Conservation (phyloP, 30 jellyfish, hydroid and myxozoan species). For the Cassiopea andromeda region DNA sequence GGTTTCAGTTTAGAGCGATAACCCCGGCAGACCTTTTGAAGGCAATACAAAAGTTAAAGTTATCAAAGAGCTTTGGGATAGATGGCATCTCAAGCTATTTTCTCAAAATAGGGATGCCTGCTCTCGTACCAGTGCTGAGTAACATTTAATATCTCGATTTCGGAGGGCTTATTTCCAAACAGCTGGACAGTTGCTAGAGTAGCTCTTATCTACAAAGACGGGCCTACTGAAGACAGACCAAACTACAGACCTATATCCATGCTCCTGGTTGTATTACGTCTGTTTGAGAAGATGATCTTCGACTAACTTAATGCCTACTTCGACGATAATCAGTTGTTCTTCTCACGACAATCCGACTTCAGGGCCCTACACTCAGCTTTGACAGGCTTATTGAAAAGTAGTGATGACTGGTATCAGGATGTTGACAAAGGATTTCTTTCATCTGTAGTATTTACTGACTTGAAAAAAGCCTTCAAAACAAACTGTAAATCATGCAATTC, state of each 20-base stretch:
- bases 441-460: no score
- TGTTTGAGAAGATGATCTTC: slow-evolving; percentile 39
- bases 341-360: slow-evolving; percentile 63
- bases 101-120: slow-evolving; percentile 30
- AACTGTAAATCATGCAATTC: slow-evolving; percentile 34
- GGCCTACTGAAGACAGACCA: slow-evolving; percentile 11
- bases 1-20: slow-evolving; percentile 19
- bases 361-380: slow-evolving; percentile 61
- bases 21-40: slow-evolving; percentile 18
- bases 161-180: slow-evolving; percentile 23
- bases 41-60: slow-evolving; percentile 16
- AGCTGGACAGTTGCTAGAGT: slow-evolving; percentile 50
- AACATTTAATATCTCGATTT: not conserved
- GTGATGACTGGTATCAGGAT: slow-evolving; percentile 28
- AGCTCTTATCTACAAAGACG: slow-evolving; percentile 23
- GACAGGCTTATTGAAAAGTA: slow-evolving; percentile 56
- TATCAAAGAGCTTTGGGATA: slow-evolving; percentile 27
- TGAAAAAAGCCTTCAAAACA: no score
- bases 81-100: slow-evolving; percentile 26
- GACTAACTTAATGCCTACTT: slow-evolving; percentile 29
- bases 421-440: slow-evolving; percentile 27
- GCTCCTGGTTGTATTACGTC: slow-evolving; percentile 35
- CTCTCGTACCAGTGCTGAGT: slow-evolving; percentile 14
- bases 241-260: slow-evolving; percentile 36
- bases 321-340: slow-evolving; percentile 13